phyloP scores from a whole-genome alignment of 2,888 invertebrate species.

The Pedicia rivosa region DNA sequence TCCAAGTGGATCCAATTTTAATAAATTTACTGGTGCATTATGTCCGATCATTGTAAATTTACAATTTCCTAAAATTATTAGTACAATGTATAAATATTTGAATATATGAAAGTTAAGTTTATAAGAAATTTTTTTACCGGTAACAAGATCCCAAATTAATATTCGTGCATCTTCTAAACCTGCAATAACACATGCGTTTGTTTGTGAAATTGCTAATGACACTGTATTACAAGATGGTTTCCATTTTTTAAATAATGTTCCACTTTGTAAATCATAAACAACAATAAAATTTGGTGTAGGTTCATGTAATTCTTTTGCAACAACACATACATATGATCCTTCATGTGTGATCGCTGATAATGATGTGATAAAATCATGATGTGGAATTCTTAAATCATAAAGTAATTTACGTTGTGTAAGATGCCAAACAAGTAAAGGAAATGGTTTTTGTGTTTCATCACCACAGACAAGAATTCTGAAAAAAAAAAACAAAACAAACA shows the following conservation, averaged over 20 bases:
- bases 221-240: conserved; percentile 72
- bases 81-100: conserved; percentile 9
- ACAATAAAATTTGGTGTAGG: conserved; percentile 78
- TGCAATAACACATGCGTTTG: conserved; percentile 68
- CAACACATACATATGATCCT: conserved; percentile 60
- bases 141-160: conserved; percentile 73
- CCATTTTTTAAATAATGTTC: conserved; percentile 83
- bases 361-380: conserved; percentile 75
- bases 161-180: conserved; percentile 69
- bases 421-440: conserved; percentile 80
- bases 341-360: conserved; percentile 74
- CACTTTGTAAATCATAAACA: conserved; percentile 79
- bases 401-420: conserved; percentile 66
- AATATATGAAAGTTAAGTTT: conserved; percentile 5
- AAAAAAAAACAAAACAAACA: conserved; percentile 8
- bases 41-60: conserved; percentile 62
- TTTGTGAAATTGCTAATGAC: conserved; percentile 71
- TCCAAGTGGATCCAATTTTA: conserved; percentile 58
- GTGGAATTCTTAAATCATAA: conserved; percentile 74
- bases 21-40: conserved; percentile 55
- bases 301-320: conserved; percentile 51
- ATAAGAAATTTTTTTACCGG: too few species aligned
- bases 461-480: conserved; percentile 70
- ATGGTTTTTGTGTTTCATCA: conserved; percentile 84
- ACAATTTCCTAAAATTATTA: conserved; percentile 63